Conservation (phyloP, 2,113 vertebrate genomes). For the Stegastes partitus region DNA sequence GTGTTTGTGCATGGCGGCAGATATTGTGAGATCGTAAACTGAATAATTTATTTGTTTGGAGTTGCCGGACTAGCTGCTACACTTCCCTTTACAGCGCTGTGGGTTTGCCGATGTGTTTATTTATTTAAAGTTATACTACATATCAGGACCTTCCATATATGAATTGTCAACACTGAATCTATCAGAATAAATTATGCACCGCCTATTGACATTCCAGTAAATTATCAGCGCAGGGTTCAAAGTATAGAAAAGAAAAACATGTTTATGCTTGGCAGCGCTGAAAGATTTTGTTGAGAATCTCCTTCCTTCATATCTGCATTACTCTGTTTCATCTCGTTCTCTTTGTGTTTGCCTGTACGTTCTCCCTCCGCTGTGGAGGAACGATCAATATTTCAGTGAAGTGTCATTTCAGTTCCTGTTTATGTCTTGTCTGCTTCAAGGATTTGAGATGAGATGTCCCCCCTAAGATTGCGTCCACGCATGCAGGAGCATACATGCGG, state of each 20-base stretch:
- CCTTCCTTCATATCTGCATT: conserved; percentile 42
- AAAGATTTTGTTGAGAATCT: conserved; percentile 31
- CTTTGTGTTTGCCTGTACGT: conserved; percentile 50
- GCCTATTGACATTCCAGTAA: conserved; percentile 41
- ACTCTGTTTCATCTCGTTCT: conserved; percentile 59
- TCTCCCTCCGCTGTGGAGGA: conserved; percentile 53
- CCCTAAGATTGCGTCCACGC: conserved; percentile 1
- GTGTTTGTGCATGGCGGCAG: background rate
- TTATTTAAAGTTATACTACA: conserved; percentile 62
- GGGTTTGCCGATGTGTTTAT: conserved; percentile 44
- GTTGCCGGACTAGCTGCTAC: conserved; percentile 23
- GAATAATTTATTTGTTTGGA: conserved; percentile 68
- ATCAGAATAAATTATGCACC: conserved; percentile 53
- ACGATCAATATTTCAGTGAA: conserved; percentile 83
- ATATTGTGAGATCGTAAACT: conserved; percentile 50
- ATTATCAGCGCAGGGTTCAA: conserved; percentile 35
- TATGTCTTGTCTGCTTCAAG: conserved; percentile 64
- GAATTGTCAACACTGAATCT: conserved; percentile 43
- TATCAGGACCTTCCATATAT: conserved; percentile 20
- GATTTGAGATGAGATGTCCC: conserved; percentile 50
- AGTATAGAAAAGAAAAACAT: conserved; percentile 23
- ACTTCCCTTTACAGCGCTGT: conserved; percentile 48
- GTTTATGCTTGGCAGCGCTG: conserved; percentile 11
- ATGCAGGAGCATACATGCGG: conserved; percentile 27
- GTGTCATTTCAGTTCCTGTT: conserved; percentile 79